phyloP scores from a whole-genome alignment of 2,797 vertebrate species.

The Ibycter americanus region DNA sequence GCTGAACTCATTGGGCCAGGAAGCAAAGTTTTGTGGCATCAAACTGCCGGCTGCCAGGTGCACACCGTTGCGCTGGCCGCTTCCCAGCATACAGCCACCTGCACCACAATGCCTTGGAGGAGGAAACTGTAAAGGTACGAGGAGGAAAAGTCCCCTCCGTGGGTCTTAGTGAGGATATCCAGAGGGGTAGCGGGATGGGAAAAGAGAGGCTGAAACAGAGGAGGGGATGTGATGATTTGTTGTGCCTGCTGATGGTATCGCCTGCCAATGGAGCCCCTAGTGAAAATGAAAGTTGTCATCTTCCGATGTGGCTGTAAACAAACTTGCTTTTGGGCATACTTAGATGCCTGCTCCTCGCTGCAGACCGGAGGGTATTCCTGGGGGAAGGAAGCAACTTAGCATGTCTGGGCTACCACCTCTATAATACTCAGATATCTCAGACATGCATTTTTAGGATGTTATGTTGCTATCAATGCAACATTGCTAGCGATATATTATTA shows the following conservation, averaged over 20 bases:
- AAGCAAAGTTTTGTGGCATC: background rate
- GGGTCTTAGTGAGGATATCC: background rate
- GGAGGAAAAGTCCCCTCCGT: background rate
- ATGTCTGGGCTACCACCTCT: background rate
- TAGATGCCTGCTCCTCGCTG: background rate
- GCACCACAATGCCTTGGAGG: background rate
- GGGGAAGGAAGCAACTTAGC: background rate
- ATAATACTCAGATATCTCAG: background rate
- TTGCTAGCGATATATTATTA: background rate
- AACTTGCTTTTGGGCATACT: background rate
- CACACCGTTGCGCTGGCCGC: rapidly evolving
- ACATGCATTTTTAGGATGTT: background rate
- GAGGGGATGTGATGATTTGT: background rate
- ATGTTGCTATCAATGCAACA: background rate
- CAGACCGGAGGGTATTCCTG: background rate
- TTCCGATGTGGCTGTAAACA: background rate
- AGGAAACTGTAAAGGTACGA: rapidly evolving
- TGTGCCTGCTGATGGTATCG: no score
- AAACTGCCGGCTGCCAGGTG: rapidly evolving
- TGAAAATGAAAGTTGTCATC: background rate
- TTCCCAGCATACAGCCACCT: background rate
- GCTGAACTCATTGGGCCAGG: background rate
- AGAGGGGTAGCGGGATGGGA: rapidly evolving
- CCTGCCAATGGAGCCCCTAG: no score
- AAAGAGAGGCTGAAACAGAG: background rate